Percentiles rank a stretch among this genome's conserved stretches.
These are phyloP conservation scores for Neodiprion pinetum DNA, from an alignment of 1,140 invertebrate genomes.

Conservation along the genomic window DNA sequence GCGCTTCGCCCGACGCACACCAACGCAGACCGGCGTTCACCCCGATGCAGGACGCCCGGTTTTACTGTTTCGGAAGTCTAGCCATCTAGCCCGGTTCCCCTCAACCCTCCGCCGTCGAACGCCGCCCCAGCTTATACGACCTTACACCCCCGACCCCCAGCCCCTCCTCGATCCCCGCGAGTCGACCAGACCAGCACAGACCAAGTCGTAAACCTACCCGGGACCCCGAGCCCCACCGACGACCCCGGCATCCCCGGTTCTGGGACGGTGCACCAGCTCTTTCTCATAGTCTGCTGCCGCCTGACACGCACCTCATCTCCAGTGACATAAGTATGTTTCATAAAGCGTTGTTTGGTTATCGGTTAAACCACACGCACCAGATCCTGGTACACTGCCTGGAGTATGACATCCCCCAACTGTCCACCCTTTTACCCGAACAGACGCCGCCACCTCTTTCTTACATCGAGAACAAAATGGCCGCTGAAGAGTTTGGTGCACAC, in stretches of 20 bases:
- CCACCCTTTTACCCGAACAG: too few species aligned
- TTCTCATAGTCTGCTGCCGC: conserved; percentile 43
- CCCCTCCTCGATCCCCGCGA: neutral
- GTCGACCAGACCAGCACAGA: conserved; percentile 49
- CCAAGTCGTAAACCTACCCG: conserved; percentile 52
- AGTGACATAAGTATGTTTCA: neutral
- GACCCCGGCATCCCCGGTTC: conserved; percentile 16
- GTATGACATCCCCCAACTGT: too few species aligned
- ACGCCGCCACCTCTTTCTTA: too few species aligned
- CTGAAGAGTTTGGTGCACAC: too few species aligned
- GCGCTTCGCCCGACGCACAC: conserved; percentile 2
- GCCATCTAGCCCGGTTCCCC: conserved; percentile 37
- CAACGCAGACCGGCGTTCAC: neutral
- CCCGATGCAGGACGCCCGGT: conserved; percentile 35
- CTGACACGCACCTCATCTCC: conserved; percentile 46
- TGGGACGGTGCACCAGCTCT: conserved; percentile 43
- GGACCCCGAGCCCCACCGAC: conserved; percentile 17
- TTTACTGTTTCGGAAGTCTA: conserved; percentile 58
- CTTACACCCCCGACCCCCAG: conserved; percentile 36
- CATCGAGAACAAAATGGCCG: too few species aligned
- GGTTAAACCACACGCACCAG: too few species aligned
- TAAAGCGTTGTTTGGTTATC: neutral
- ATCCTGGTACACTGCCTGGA: too few species aligned
- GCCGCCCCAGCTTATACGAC: conserved; percentile 44
- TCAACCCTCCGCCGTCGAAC: conserved; percentile 14